Evolutionary conservation across 2,113 vertebrate genomes (phyloP), one percentile per base, ranked within the genome.

Genomic region (Labrus mixtus): DNA sequence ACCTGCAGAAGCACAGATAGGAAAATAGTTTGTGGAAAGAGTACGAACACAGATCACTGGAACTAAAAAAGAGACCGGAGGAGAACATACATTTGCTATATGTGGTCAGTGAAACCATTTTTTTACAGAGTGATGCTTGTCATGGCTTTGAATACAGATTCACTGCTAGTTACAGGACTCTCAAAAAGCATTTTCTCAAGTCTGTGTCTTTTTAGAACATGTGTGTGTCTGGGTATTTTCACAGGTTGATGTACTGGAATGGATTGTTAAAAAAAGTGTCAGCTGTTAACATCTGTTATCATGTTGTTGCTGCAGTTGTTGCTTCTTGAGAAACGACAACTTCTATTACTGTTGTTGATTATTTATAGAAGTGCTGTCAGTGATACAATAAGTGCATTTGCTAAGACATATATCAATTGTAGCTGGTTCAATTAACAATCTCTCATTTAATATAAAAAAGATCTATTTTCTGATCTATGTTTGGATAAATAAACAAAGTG

Each of bases 271-370:
- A 60, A n/a, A n/a, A n/a, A n/a, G n/a, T n/a, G n/a, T n/a, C n/a
- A 73, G 73, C 69, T 68, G 74, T 68, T 59, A 29, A 72, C 70
- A 43, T 46, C 11, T 37, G 12, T 36, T 22, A 16, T 43, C 37
- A 8, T 46, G 60, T 16, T 53, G 23, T 50, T 73, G 45, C 61
- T 71, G 60, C 0, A 45, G 55, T 29, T 58, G 39, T 70, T 60
- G 8, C 13, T 46, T n/a, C n/a, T n/a, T n/a, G n/a, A n/a, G n/a
- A n/a, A n/a, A n/a, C n/a, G n/a, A n/a, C n/a, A n/a, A n/a, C n/a
- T n/a, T n/a, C n/a, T n/a, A n/a, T n/a, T n/a, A n/a, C n/a, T n/a
- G n/a, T n/a, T 16, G 39, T 16, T 16, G 23, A 71, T 43, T 43
- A 43, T 0, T 7, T 12, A 43, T 43, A 10, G 3, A 43, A 29